Conservation (phyloP, 2,797 vertebrate genomes). For the Ceyx erithaca region DNA sequence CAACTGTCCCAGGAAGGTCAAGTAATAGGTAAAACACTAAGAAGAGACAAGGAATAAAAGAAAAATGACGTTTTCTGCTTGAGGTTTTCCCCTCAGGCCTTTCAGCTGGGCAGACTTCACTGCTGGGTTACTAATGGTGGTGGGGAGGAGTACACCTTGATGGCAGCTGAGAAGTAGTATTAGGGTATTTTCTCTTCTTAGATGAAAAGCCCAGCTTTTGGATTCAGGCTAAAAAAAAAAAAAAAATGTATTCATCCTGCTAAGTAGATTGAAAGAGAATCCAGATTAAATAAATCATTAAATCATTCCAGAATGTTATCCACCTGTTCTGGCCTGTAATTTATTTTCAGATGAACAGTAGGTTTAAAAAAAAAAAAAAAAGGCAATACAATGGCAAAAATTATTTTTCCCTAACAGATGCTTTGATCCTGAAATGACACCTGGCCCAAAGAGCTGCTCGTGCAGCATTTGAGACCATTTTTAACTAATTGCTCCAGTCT, state of each 20-base stretch:
- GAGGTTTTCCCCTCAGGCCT: neutral
- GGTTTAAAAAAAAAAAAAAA: slow-evolving; percentile 7
- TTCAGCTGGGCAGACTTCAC: neutral
- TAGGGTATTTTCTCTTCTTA: slow-evolving; percentile 22
- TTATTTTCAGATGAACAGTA: slow-evolving; percentile 56
- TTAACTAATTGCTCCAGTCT: neutral
- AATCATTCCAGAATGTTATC: slow-evolving; percentile 66
- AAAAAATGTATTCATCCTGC: slow-evolving; percentile 17
- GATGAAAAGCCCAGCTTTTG: slow-evolving; percentile 46
- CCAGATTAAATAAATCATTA: slow-evolving; percentile 72
- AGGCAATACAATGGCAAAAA: neutral
- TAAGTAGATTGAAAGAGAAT: slow-evolving; percentile 71
- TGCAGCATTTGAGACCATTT: neutral
- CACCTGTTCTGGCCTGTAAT: slow-evolving; percentile 58
- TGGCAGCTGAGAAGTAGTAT: neutral
- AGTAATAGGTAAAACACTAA: neutral
- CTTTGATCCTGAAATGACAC: slow-evolving; percentile 49
- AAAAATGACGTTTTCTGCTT: neutral
- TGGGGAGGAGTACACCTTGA: slow-evolving; percentile 3
- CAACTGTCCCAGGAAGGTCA: neutral
- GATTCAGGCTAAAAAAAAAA: neutral
- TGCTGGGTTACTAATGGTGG: rapidly evolving
- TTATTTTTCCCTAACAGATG: slow-evolving; percentile 18
- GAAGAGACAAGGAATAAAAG: neutral
- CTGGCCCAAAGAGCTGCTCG: neutral